Percentiles rank a stretch among this genome's conserved stretches.
Evolutionary conservation across 92 coral and sea anemone species (phyloP).

Genomic region (Plumapathes pennacea): DNA sequence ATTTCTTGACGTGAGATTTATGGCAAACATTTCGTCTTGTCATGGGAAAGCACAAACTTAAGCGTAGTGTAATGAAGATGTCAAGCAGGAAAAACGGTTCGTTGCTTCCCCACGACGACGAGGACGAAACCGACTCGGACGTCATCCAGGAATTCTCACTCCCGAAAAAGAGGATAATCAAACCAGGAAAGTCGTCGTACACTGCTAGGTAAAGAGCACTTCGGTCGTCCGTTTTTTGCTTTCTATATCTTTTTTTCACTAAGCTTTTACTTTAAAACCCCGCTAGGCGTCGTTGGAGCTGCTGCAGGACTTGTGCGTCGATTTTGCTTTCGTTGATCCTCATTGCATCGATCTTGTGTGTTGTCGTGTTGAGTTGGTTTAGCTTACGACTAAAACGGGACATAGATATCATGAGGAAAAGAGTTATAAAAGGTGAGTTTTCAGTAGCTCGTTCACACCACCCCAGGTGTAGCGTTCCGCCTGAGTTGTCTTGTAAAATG

Average conservation of each 20-base stretch:
- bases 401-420: conserved; percentile 61
- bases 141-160: conserved; percentile 66
- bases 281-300: conserved; percentile 72
- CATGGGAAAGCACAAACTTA: conserved; percentile 69
- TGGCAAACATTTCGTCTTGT: no score
- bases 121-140: conserved; percentile 80
- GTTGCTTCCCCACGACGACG: conserved; percentile 72
- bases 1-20: no score
- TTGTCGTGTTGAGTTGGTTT: conserved; percentile 84
- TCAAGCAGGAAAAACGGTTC: conserved; percentile 78
- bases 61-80: conserved; percentile 63
- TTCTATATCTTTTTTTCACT: background rate
- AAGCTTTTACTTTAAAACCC: conserved; percentile 24
- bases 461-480: no score
- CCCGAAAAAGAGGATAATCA: conserved; percentile 79
- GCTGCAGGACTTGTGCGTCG: conserved; percentile 87
- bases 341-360: conserved; percentile 79
- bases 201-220: conserved; percentile 38
- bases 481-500: no score
- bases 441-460: no score
- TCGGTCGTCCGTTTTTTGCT: conserved; percentile 1
- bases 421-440: conserved; percentile 76
- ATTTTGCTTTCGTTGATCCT: conserved; percentile 73
- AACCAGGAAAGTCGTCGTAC: conserved; percentile 75
- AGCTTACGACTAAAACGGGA: conserved; percentile 83